phyloP scores from a whole-genome alignment of 2,888 invertebrate genomes.

The Pelosia muscerda region DNA sequence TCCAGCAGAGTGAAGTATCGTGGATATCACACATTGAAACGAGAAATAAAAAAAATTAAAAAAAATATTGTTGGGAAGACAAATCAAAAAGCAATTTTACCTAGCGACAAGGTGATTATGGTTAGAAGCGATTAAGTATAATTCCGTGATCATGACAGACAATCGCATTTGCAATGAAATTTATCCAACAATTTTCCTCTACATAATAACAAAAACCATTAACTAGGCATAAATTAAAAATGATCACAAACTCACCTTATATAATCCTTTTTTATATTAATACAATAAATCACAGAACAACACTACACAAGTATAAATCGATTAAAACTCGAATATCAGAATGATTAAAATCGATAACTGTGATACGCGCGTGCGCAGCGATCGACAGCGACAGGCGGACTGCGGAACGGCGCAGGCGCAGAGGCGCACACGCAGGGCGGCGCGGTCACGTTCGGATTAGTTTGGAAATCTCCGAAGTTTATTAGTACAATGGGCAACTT shows the following conservation, averaged over 20 bases:
- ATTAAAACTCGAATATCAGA: conserved; percentile 5
- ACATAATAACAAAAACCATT: not conserved
- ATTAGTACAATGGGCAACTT: conserved; percentile 17
- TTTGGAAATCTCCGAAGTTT: conserved; percentile 11
- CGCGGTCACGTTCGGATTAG: not conserved
- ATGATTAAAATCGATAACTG: conserved; percentile 6
- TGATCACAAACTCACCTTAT: conserved; percentile 7
- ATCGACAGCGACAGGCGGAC: conserved; percentile 13
- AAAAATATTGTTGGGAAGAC: too few relatives aligned
- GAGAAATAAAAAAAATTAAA: too few relatives aligned
- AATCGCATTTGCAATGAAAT: not conserved
- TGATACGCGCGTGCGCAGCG: conserved; percentile 15
- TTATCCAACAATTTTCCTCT: conserved; percentile 8
- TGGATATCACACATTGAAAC: too few relatives aligned
- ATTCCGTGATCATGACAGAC: conserved; percentile 5
- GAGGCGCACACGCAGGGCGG: too few relatives aligned
- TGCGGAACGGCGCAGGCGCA: conserved; percentile 16
- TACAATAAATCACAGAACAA: conserved; percentile 19
- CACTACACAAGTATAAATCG: conserved; percentile 18
- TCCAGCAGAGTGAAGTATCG: too few relatives aligned
- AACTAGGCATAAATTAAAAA: not conserved
- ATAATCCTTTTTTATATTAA: conserved; percentile 3
- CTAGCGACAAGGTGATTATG: not conserved
- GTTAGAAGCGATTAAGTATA: not conserved
- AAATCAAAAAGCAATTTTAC: not conserved